Evolutionary conservation across 1,140 invertebrate species (phyloP).

Genomic region (Ips typographus): DNA sequence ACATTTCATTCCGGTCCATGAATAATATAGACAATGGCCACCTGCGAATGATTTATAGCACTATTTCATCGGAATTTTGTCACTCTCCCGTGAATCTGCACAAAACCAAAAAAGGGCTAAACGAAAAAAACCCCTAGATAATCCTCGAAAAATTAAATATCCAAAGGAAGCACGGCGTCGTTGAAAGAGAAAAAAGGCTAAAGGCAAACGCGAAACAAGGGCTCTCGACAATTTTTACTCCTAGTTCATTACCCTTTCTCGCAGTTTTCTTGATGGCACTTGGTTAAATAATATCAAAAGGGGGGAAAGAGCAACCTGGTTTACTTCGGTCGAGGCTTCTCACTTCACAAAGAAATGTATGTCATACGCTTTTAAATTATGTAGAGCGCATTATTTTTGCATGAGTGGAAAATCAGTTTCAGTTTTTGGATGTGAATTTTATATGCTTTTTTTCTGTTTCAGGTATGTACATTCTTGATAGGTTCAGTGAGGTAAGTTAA

Average conservation of each 20-base stretch:
- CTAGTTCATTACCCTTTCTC: slow-evolving; percentile 15
- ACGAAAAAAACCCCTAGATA: slow-evolving; percentile 9
- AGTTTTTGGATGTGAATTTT: too few relatives aligned
- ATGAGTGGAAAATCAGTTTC: too few relatives aligned
- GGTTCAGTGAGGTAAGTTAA: too few relatives aligned
- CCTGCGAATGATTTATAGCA: not conserved
- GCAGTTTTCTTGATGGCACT: slow-evolving; percentile 9
- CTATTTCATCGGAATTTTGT: not conserved
- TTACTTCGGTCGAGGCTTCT: not conserved
- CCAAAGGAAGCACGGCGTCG: slow-evolving; percentile 6
- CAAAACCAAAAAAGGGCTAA: slow-evolving; percentile 7
- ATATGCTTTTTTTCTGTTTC: too few relatives aligned
- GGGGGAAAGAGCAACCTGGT: slow-evolving; percentile 3
- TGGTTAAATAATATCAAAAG: slow-evolving; percentile 11
- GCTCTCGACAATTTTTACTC: slow-evolving; percentile 13
- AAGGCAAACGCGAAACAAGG: slow-evolving; percentile 12
- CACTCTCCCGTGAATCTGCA: not conserved
- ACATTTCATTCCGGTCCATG: slow-evolving; percentile 6
- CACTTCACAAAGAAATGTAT: not conserved
- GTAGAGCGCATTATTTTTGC: too few relatives aligned
- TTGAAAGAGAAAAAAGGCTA: slow-evolving; percentile 2
- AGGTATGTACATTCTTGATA: too few relatives aligned
- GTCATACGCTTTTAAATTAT: not conserved
- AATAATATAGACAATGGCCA: not conserved
- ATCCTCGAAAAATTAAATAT: slow-evolving; percentile 11